Base-by-base conservation (phyloP, 2,113 vertebrate genomes). In the Xiphophorus couchianus region DNA sequence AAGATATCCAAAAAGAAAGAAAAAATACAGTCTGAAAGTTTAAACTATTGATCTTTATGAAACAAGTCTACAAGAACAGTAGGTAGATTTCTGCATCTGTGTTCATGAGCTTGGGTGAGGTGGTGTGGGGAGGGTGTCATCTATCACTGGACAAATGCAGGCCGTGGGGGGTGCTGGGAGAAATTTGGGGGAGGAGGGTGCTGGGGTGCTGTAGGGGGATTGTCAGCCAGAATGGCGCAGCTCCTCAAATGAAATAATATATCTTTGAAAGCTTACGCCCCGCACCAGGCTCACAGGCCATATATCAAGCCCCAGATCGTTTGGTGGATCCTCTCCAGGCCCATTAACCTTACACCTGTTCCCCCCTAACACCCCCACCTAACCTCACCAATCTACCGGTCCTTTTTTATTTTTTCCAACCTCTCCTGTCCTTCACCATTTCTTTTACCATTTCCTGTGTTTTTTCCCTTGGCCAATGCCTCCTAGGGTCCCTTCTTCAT, bases 161-260 rank as follows among this genome's bases (percentile, higher is more conserved):
- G 54, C 82, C 73, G 83, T 75, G 75, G 80, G 94, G 95, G 84
- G 81, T 81, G 87, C 37, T 78, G 69, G 81, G 76, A 76, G 85
- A 77, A 71, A 62, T 71, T 15, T 62, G 81, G 79, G 75, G 77
- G 42, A 11, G 66, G 35, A 54, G 31, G 14, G 64, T 14, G 13
- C 78, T 62, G 71, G 70, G 25, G 51, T 58, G 51, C n/a, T 69
- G 62, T 42, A 77, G 76, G 75, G 77, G 79, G 93, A 93, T 72
- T 86, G 88, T 89, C 78, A 95, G 95, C 94, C 95, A 96, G 97
- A 96, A 96, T 96, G 96, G 96, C 89, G 86, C 92, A 96, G 96
- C 96, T 96, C 96, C 97, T 97, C 97, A 98, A 99, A 99, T 99
- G 97, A 99, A 99, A 99, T 99, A 99, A 99, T 99, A 99, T 99